phyloP scores from a whole-genome alignment of 1,140 invertebrate genomes.

The Zaprionus lachaisei region DNA sequence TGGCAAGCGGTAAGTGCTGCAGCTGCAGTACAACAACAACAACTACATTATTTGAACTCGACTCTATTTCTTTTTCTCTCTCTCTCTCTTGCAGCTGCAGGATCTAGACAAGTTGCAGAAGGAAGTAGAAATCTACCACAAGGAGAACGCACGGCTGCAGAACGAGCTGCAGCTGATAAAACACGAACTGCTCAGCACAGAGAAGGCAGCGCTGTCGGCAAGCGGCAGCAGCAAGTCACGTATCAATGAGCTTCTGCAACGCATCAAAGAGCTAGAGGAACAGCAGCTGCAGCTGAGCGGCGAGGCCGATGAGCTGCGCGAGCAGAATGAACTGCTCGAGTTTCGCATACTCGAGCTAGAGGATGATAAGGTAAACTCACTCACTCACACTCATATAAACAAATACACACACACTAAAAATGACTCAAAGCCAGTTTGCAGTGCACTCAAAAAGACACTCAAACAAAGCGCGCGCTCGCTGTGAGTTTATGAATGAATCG shows the following conservation, averaged over 20 bases:
- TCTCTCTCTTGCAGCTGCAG: conserved; percentile 62
- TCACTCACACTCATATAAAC: background rate
- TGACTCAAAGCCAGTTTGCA: conserved; percentile 14
- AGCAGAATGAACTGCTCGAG: conserved; percentile 86
- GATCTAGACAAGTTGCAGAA: conserved; percentile 82
- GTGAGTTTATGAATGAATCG: conserved; percentile 73
- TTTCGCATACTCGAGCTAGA: conserved; percentile 86
- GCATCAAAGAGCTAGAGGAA: conserved; percentile 78
- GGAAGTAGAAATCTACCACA: conserved; percentile 79
- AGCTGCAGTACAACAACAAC: conserved; percentile 10
- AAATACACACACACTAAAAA: background rate
- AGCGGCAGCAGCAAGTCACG: conserved; percentile 64
- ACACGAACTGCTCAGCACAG: conserved; percentile 72
- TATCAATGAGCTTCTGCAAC: conserved; percentile 71
- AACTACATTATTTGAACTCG: background rate
- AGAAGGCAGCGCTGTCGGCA: conserved; percentile 57
- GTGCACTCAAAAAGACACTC: conserved; percentile 37
- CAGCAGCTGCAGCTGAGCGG: conserved; percentile 82
- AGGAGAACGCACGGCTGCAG: conserved; percentile 75
- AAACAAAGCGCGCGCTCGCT: conserved; percentile 57
- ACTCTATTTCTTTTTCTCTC: background rate
- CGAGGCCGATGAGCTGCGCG: conserved; percentile 85
- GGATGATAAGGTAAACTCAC: conserved; percentile 83
- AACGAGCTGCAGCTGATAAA: conserved; percentile 77
- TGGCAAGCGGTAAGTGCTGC: conserved; percentile 81